Percentiles rank a stretch among this genome's conserved stretches.
Conservation (phyloP, 2,888 invertebrate species). For the Sarcophaga carnaria region DNA sequence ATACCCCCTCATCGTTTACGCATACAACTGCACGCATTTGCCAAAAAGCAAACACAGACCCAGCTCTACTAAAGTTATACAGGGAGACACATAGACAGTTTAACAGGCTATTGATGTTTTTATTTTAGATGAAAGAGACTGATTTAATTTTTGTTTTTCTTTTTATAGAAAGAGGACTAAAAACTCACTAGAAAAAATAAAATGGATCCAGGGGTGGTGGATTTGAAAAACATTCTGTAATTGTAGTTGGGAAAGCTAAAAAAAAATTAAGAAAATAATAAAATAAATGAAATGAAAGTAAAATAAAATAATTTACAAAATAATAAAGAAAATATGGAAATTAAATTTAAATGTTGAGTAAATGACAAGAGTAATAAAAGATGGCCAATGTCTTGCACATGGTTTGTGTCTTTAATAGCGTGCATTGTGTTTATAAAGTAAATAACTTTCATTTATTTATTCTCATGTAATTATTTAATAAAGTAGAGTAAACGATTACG, state of each 20-base stretch:
- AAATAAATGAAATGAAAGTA: background rate
- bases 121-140: background rate
- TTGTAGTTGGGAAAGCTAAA: slow-evolving; percentile 26
- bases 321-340: background rate
- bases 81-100: background rate
- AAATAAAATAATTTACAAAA: slow-evolving; percentile 9
- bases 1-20: background rate
- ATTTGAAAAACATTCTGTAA: slow-evolving; percentile 38
- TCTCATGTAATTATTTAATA: too few relatives aligned
- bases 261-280: slow-evolving; percentile 1
- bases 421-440: too few relatives aligned
- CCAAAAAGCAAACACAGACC: background rate
- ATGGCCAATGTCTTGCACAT: too few relatives aligned
- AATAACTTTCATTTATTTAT: too few relatives aligned
- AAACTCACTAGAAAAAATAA: slow-evolving; percentile 35
- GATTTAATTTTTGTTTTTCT: background rate
- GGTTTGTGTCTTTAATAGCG: too few relatives aligned
- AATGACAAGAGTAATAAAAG: too few relatives aligned
- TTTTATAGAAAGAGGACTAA: background rate
- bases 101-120: background rate
- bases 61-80: too few relatives aligned
- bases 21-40: slow-evolving; percentile 25
- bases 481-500: too few relatives aligned
- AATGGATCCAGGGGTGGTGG: slow-evolving; percentile 20
- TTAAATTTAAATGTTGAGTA: too few relatives aligned